Conservation (phyloP, 2,888 invertebrate species). For the Dioctria rufipes region DNA sequence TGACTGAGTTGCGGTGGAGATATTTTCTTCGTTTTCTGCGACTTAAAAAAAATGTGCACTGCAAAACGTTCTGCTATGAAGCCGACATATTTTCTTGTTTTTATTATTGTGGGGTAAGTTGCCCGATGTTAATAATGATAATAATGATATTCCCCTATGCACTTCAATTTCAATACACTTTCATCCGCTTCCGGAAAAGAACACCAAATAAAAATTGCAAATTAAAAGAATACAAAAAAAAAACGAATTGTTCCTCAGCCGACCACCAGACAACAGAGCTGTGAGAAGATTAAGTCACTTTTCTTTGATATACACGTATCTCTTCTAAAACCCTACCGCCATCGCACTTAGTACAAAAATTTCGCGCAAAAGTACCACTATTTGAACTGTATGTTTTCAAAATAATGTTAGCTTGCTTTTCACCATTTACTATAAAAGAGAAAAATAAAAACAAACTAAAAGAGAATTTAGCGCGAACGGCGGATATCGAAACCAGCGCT, state of each 20-base stretch:
- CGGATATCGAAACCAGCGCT: constrained; percentile 19
- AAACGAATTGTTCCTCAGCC: neutral
- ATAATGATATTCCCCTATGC: neutral
- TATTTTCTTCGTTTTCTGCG: constrained; percentile 19
- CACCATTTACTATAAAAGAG: neutral
- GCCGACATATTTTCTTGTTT: too few species aligned
- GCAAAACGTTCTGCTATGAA: too few species aligned
- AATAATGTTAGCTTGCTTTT: too few species aligned
- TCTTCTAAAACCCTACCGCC: neutral
- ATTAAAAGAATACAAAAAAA: neutral
- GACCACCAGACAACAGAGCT: neutral
- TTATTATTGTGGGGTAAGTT: too few species aligned
- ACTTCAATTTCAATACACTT: constrained; percentile 43
- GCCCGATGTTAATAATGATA: neutral
- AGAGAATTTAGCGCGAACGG: constrained; percentile 9
- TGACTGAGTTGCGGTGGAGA: neutral
- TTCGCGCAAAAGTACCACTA: constrained; percentile 13
- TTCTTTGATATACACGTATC: neutral
- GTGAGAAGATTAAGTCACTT: neutral
- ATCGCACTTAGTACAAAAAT: neutral
- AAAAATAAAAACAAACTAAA: constrained; percentile 4
- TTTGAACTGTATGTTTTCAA: too few species aligned
- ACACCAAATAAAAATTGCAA: neutral
- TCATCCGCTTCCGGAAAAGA: constrained; percentile 45
- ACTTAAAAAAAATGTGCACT: constrained; percentile 38